phyloP scores from a whole-genome alignment of 2,888 invertebrate genomes.

The Apodemia hepburni region DNA sequence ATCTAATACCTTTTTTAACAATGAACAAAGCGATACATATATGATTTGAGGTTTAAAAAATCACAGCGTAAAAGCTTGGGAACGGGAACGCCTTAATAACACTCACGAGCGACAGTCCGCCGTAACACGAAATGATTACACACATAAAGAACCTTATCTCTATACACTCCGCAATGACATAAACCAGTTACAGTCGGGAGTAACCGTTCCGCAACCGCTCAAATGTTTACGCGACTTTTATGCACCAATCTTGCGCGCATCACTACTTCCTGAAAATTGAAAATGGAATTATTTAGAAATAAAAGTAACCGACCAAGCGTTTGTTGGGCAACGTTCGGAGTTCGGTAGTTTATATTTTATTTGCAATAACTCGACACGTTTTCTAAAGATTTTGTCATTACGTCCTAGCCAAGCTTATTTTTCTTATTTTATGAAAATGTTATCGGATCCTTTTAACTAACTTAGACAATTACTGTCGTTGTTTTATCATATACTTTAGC shows the following conservation, averaged over 20 bases:
- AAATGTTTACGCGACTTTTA: constrained; percentile 75
- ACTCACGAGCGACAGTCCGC: constrained; percentile 58
- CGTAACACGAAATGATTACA: constrained; percentile 74
- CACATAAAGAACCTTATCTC: constrained; percentile 75
- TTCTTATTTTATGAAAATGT: too few species aligned
- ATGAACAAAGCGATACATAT: constrained; percentile 27
- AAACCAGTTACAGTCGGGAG: constrained; percentile 67
- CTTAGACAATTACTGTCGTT: too few species aligned
- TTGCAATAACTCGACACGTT: not conserved
- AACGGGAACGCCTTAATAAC: constrained; percentile 56
- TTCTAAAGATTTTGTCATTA: too few species aligned
- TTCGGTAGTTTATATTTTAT: not conserved
- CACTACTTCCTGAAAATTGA: constrained; percentile 62
- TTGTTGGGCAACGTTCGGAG: not conserved
- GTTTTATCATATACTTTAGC: too few species aligned
- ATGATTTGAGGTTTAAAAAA: constrained; percentile 42
- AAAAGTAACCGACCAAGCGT: not conserved
- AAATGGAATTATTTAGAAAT: constrained; percentile 57
- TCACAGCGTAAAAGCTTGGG: constrained; percentile 45
- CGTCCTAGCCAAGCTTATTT: too few species aligned
- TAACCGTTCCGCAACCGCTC: constrained; percentile 66
- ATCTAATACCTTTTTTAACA: constrained; percentile 3
- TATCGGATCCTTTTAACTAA: too few species aligned
- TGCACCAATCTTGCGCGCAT: constrained; percentile 64
- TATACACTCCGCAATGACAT: constrained; percentile 66